Evolutionary conservation across 2,888 invertebrate species (phyloP), one percentile per base, ranked within the genome.

Genomic region (Plagodis dolabraria): DNA sequence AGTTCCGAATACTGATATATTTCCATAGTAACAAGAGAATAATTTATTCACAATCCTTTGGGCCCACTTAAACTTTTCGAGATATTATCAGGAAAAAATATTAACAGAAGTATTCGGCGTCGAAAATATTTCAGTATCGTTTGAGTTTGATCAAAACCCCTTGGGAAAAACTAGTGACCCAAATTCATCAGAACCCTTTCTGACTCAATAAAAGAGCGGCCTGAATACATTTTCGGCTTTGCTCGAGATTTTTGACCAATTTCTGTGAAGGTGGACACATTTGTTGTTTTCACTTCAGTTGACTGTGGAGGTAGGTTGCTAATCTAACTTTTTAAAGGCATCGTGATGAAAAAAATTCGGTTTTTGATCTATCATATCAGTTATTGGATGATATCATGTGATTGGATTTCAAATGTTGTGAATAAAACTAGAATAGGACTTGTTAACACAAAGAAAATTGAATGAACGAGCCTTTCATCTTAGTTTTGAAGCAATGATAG

Each of bases 161-260:
- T 55, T 11, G 45, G 57, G 59, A 51, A 40, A 43, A 60, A 59
- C 58, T 59, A 59, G 59, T 63, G 64, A 64, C 68, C 65, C 65
- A 54, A 60, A 64, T 64, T 63, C 48, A 60, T 67, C 52, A 59
- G 47, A 64, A 53, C 65, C 65, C 66, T 64, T 63, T 47, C 42
- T 52, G 44, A 55, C 54, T 55, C 50, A 63, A 65, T 65, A 52
- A 57, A 50, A 53, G 50, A 10, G 22, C 12, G 12, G 33, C n/a
- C 47, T 51, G 53, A 62, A 57, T 57, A 61, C 57, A 53, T 62
- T 51, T 51, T 51, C 44, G 47, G 10, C 42, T 11, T 38, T 5
- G 6, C 12, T 7, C 42, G 43, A 44, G 36, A 45, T 60, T 60
- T 55, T 49, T 55, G 55, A 55, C 47, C 55, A 36, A 56, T 56